Evolutionary conservation across 2,888 invertebrate species (phyloP), one percentile per base, ranked within the genome.

Genomic region (Melanostoma mellinum): DNA sequence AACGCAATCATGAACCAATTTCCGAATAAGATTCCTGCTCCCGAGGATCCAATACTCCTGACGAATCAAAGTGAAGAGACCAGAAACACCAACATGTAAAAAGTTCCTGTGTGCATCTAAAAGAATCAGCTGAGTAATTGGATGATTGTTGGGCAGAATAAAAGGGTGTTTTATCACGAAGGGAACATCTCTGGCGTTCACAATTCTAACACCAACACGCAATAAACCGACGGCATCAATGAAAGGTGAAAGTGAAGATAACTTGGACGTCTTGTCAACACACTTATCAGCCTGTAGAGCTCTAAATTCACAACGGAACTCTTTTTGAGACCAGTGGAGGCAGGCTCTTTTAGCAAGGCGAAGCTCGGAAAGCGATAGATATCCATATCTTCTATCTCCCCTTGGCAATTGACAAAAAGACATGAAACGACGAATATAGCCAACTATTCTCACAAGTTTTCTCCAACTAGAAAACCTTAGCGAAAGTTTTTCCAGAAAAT

Each of bases 1-100:
- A 30, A 56, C 36, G 36, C 68, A 56, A 36, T 44, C 55, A 38
- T 68, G 55, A 36, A 56, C 46, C 35, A 68, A 20, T 48, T 68
- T 68, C 30, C 48, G 48, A 56, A 69, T 69, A 6, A 69, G 32
- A 38, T 69, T 20, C 20, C 20, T 20, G 20, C 20, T 20, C 20
- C 20, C 20, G 20, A 20, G 20, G 20, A 20, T 20, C 20, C 20
- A 20, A 20, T 20, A 20, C 1, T 20, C 20, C 20, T 20, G 20
- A 20, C 20, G 20, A 20, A 20, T 20, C 20, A 20, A 20, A 20
- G 20, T 20, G 20, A 20, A 20, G 20, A 20, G 20, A 1, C 20
- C 20, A 20, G 20, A 20, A 20, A 20, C 20, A 20, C 20, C 20
- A 20, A 20, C 20, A 20, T 20, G 20, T 20, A 20, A 20, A 20